phyloP scores from a whole-genome alignment of 2,797 vertebrate species.

The Synaphobranchus kaupii region DNA sequence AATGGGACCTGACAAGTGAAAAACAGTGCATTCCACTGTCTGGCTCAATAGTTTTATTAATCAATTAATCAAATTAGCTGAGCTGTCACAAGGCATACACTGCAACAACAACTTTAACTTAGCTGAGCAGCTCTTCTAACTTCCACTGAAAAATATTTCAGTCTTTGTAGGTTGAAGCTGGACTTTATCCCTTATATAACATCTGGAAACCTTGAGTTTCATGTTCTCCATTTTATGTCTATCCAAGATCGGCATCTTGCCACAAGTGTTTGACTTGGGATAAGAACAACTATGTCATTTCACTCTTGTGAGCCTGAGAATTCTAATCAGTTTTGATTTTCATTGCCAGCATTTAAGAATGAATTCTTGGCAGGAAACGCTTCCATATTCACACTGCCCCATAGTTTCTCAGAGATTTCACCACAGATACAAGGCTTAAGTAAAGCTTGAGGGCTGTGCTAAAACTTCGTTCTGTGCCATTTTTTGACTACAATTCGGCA shows the following conservation, averaged over 20 bases:
- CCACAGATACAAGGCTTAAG: slow-evolving; percentile 38
- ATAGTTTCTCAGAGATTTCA: slow-evolving; percentile 30
- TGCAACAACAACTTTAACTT: slow-evolving; percentile 14
- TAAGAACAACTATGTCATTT: slow-evolving; percentile 40
- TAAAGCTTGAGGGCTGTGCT: slow-evolving; percentile 34
- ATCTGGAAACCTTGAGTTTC: slow-evolving; percentile 48
- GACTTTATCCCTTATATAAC: slow-evolving; percentile 35
- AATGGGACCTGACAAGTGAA: slow-evolving; percentile 10
- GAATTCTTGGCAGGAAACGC: slow-evolving; percentile 41
- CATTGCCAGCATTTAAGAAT: slow-evolving; percentile 17
- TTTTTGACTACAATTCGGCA: slow-evolving; percentile 32
- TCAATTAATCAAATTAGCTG: slow-evolving; percentile 16
- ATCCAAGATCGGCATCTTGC: slow-evolving; percentile 39
- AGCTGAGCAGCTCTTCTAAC: neutral
- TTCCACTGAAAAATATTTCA: neutral
- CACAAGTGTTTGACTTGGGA: slow-evolving; percentile 33
- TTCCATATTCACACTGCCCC: neutral
- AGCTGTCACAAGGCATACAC: neutral
- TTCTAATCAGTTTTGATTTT: slow-evolving; percentile 33
- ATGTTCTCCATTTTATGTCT: slow-evolving; percentile 40
- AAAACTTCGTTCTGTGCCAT: slow-evolving; percentile 30
- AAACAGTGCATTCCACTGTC: neutral
- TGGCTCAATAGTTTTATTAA: neutral
- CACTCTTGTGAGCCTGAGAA: slow-evolving; percentile 28
- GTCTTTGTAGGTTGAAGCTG: slow-evolving; percentile 35